A percentile compares a stretch with the other conserved stretches of the same genome.
Conservation (phyloP, 2,113 vertebrate species). For the human (Homo sapiens) region DNA sequence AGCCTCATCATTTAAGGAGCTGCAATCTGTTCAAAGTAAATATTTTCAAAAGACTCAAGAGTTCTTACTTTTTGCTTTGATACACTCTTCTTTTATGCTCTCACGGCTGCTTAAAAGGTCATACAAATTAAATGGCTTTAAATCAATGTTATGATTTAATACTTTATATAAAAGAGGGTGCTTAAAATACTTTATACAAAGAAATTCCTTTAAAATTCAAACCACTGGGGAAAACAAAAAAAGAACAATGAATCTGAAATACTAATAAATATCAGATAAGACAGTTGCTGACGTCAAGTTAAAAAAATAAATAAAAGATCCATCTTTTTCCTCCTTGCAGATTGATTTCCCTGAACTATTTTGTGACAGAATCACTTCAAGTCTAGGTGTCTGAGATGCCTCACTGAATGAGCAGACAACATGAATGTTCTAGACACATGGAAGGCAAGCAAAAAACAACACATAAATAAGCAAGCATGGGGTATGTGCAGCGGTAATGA, state of each 20-base stretch:
- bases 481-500: fast-evolving
- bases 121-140: neutral
- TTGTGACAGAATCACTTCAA: neutral
- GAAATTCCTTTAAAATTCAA: neutral
- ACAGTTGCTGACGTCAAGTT: neutral
- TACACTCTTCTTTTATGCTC: neutral
- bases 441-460: neutral
- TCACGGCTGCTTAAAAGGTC: neutral
- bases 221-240: neutral
- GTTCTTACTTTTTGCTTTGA: neutral
- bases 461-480: fast-evolving
- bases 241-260: neutral
- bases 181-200: neutral
- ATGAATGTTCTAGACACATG: fast-evolving
- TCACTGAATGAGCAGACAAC: neutral
- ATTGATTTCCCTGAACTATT: neutral
- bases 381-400: neutral
- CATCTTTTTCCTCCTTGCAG: too few species aligned
- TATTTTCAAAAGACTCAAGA: neutral
- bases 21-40: neutral
- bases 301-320: neutral
- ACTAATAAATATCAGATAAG: neutral
- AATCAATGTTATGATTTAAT: neutral
- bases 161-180: neutral
- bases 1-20: neutral